Percentiles rank a stretch among this genome's conserved stretches.
These are phyloP conservation scores for Aleiodes alternator DNA, from an alignment of 2,888 invertebrate genomes.

Conservation along the genomic window DNA sequence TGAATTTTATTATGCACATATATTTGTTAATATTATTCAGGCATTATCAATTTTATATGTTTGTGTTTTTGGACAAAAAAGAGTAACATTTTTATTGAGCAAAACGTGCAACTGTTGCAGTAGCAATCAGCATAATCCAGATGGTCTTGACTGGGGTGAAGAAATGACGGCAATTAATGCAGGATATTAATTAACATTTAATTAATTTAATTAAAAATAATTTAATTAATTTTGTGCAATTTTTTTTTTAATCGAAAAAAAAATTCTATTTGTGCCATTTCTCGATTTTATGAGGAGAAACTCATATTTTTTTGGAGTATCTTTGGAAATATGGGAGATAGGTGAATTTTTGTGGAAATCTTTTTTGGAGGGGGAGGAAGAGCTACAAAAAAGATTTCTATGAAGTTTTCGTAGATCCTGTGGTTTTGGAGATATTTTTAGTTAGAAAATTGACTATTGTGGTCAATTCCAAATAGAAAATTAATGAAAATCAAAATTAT, in stretches of 20 bases:
- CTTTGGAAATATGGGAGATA: too few species aligned
- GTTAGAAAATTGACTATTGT: too few species aligned
- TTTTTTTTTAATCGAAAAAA: conserved; percentile 7
- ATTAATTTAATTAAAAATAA: not conserved
- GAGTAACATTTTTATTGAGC: conserved; percentile 86
- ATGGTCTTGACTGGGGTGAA: conserved; percentile 90
- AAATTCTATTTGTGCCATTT: not conserved
- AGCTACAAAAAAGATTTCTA: too few species aligned
- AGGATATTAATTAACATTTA: conserved; percentile 73
- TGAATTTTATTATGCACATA: conserved; percentile 84
- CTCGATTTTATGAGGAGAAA: not conserved
- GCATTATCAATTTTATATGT: conserved; percentile 86
- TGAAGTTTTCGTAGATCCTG: too few species aligned
- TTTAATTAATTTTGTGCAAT: conserved; percentile 18
- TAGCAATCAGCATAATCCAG: conserved; percentile 79
- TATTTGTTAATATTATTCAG: conserved; percentile 86
- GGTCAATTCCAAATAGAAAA: too few species aligned
- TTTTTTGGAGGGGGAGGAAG: too few species aligned
- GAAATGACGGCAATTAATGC: conserved; percentile 93
- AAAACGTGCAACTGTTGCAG: conserved; percentile 84
- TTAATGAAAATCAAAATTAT: too few species aligned
- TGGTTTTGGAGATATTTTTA: too few species aligned
- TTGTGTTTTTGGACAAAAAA: conserved; percentile 86
- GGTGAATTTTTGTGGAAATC: too few species aligned
- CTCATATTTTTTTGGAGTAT: too few species aligned